These are phyloP conservation scores for Phytoseiulus persimilis DNA, from an alignment of 2,888 invertebrate species.

Conservation along the genomic window DNA sequence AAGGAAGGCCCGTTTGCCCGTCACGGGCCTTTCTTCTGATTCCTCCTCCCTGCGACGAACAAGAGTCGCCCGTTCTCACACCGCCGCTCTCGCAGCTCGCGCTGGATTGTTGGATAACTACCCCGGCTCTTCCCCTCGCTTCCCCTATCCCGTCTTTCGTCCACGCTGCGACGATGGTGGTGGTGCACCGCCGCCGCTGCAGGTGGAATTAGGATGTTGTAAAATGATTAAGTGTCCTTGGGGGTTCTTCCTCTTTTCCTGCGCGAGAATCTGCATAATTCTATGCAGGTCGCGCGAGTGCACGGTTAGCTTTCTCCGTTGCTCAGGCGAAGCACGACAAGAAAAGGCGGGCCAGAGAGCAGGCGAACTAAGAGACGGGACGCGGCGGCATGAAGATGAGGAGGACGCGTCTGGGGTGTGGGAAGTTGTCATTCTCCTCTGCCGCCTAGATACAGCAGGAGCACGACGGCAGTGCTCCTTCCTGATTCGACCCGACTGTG, in stretches of 20 bases:
- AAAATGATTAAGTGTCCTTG: constrained; percentile 5
- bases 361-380: background rate
- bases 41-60: background rate
- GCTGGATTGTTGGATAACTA: background rate
- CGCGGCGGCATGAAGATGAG: too few species aligned
- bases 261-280: background rate
- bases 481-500: too few species aligned
- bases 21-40: background rate
- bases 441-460: too few species aligned
- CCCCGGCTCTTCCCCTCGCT: background rate
- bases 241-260: background rate
- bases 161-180: background rate
- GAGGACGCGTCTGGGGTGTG: background rate
- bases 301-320: background rate
- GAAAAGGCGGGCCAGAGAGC: background rate
- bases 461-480: too few species aligned
- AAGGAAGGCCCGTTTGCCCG: background rate
- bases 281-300: background rate
- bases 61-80: background rate
- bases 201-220: background rate
- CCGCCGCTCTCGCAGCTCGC: background rate
- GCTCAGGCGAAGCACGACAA: background rate
- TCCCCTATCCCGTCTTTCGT: background rate
- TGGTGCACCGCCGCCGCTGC: background rate
- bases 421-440: background rate